These are phyloP conservation scores for Strigamia transsilvanica DNA, from an alignment of 2,888 invertebrate genomes.

Conservation along the genomic window DNA sequence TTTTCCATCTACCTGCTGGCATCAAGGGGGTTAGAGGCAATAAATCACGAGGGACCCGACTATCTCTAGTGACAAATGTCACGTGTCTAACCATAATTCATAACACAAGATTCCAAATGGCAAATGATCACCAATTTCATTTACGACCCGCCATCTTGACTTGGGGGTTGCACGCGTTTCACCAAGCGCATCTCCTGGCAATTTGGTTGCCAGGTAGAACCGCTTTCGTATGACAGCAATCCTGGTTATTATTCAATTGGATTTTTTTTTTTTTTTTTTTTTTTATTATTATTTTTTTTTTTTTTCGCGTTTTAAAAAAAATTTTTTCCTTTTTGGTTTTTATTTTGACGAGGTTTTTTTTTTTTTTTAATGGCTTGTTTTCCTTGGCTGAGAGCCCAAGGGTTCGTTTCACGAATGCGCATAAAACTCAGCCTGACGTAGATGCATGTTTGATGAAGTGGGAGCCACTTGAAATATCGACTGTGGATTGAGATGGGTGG, in stretches of 20 bases:
- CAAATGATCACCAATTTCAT: conserved; percentile 37
- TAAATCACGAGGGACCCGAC: conserved; percentile 26
- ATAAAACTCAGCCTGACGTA: conserved; percentile 27
- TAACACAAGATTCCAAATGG: conserved; percentile 17
- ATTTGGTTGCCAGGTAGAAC: conserved; percentile 16
- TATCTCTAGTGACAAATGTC: conserved; percentile 23
- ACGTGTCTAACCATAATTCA: conserved; percentile 23
- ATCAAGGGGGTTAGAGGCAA: conserved; percentile 25
- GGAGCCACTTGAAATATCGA: conserved; percentile 35
- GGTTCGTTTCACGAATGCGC: conserved; percentile 18
- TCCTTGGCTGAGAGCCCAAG: background rate
- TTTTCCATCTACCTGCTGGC: conserved; percentile 30
- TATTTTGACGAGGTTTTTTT: background rate
- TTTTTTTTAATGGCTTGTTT: conserved; percentile 14
- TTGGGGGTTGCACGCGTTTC: background rate
- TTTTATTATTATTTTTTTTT: too few species aligned
- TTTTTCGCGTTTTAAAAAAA: too few species aligned
- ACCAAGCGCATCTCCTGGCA: conserved; percentile 27
- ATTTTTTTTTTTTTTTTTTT: background rate
- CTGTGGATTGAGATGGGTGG: background rate
- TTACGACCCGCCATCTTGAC: conserved; percentile 25
- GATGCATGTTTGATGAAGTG: conserved; percentile 42
- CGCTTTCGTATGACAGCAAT: background rate
- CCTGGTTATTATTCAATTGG: background rate
- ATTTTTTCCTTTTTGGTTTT: background rate